phyloP scores from a whole-genome alignment of 2,888 invertebrate genomes.

The Oscheius myriophilus region DNA sequence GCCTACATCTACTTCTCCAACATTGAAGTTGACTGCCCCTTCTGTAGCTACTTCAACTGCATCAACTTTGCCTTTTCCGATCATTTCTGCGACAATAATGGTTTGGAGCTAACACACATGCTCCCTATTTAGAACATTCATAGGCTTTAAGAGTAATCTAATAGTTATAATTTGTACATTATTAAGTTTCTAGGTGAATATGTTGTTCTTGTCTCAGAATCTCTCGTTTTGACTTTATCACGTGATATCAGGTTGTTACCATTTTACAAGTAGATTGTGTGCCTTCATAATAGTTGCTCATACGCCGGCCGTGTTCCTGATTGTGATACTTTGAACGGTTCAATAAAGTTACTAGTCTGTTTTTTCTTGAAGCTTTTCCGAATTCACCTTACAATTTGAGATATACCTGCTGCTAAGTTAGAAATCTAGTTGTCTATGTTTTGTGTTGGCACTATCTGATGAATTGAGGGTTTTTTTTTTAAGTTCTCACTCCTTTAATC shows the following conservation, averaged over 20 bases:
- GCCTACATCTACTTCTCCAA: constrained; percentile 28
- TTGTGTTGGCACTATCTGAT: too few species aligned
- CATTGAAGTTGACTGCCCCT: constrained; percentile 35
- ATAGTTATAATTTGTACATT: too few species aligned
- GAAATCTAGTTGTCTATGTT: too few species aligned
- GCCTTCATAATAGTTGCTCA: constrained; percentile 9
- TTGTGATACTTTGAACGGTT: too few species aligned
- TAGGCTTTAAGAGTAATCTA: too few species aligned
- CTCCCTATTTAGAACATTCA: constrained; percentile 57
- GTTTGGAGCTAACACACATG: constrained; percentile 62
- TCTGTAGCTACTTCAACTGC: constrained; percentile 51
- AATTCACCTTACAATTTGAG: too few species aligned
- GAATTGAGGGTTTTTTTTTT: too few species aligned
- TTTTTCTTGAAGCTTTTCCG: too few species aligned
- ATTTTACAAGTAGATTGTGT: constrained; percentile 5
- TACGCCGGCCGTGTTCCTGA: too few species aligned
- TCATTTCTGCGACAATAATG: constrained; percentile 67
- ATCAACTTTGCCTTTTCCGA: constrained; percentile 30
- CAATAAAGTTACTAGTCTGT: too few species aligned
- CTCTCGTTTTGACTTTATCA: constrained; percentile 12
- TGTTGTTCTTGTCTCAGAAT: background rate
- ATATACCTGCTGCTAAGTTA: too few species aligned
- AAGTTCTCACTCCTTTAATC: too few species aligned
- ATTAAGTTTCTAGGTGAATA: constrained; percentile 12
- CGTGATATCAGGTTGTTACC: constrained; percentile 4